These are phyloP conservation scores for Lepidonotus clava DNA, from an alignment of 2,888 invertebrate genomes.

Conservation along the genomic window DNA sequence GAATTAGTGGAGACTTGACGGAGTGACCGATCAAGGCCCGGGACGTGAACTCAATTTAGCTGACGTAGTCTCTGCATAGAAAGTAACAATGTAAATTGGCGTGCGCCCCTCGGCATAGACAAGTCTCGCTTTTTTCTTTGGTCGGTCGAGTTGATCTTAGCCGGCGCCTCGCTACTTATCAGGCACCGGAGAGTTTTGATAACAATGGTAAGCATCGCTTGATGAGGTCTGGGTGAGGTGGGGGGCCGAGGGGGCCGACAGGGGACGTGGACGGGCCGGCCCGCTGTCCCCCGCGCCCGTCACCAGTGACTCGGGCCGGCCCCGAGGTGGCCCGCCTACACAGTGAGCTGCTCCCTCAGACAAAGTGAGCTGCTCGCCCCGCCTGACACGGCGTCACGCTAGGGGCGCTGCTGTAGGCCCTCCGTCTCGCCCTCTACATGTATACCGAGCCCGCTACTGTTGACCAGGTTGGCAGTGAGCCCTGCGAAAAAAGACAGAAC, in stretches of 20 bases:
- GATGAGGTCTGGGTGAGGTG: not conserved
- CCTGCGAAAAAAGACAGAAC: too few species aligned
- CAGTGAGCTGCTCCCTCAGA: not conserved
- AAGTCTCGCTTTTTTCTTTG: not conserved
- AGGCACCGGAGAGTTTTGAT: conserved; percentile 25
- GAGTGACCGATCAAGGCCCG: not conserved
- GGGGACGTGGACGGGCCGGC: not conserved
- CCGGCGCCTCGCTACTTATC: not conserved
- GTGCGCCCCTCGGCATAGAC: not conserved
- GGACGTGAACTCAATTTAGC: not conserved
- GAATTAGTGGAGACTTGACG: too few species aligned
- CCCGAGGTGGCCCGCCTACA: too few species aligned
- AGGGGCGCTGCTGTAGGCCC: not conserved
- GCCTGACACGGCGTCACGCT: not conserved
- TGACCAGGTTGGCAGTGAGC: too few species aligned
- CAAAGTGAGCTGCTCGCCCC: not conserved
- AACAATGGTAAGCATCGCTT: conserved; percentile 25
- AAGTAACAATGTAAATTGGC: not conserved
- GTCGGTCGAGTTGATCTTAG: not conserved
- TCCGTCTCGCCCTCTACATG: too few species aligned
- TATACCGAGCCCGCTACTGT: too few species aligned
- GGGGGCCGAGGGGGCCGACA: not conserved
- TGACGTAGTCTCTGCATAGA: not conserved
- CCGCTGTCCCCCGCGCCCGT: not conserved
- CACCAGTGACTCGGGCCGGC: not conserved